Evolutionary conservation across 2,797 vertebrate genomes (phyloP).

Genomic region (Callimico goeldii): DNA sequence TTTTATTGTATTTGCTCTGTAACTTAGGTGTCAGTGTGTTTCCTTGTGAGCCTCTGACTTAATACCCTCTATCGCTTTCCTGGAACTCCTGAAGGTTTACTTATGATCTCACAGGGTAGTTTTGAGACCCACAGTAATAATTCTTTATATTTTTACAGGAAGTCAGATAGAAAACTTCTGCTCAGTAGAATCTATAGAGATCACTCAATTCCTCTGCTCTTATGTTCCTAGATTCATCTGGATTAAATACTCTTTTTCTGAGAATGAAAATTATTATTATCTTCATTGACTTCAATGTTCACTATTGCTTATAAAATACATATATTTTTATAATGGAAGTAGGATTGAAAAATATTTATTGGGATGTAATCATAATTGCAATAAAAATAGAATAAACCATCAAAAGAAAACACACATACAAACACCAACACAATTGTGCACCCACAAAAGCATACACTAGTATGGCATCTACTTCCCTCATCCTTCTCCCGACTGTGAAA

Average conservation of each 20-base stretch:
- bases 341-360: neutral
- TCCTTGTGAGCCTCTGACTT: neutral
- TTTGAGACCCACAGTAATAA: neutral
- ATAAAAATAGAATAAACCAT: neutral
- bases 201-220: neutral
- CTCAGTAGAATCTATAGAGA: neutral
- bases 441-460: neutral
- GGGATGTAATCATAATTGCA: neutral
- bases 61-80: neutral
- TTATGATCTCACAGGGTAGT: neutral
- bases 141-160: neutral
- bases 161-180: neutral
- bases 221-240: neutral
- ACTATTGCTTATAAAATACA: neutral
- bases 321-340: neutral
- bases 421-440: accelerated
- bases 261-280: neutral
- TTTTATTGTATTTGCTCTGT: neutral
- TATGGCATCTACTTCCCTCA: conserved; percentile 27
- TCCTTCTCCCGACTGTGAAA: conserved; percentile 12
- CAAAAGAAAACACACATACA: neutral
- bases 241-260: neutral
- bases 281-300: neutral
- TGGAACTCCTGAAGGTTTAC: neutral
- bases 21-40: neutral